Evolutionary conservation across 92 coral and sea anemone species (phyloP).

Genomic region (Ricordea florida): DNA sequence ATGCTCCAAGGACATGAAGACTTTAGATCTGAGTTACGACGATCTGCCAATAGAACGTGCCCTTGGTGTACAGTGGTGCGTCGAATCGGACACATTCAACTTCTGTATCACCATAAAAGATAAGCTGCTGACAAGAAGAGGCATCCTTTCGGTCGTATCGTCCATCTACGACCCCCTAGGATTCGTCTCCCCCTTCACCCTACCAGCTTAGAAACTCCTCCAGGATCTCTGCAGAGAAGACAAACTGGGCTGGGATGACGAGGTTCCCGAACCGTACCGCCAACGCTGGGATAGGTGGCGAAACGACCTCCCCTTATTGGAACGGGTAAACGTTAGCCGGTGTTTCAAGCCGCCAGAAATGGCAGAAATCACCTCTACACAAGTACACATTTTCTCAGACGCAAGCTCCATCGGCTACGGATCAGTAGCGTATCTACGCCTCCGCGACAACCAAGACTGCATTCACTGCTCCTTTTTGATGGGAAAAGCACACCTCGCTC

Average conservation of each 20-base stretch:
- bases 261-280: constrained; percentile 46
- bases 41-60: constrained; percentile 56
- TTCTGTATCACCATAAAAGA: constrained; percentile 37
- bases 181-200: constrained; percentile 46
- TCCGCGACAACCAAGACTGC: constrained; percentile 28
- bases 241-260: constrained; percentile 70
- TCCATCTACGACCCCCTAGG: constrained; percentile 68
- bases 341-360: constrained; percentile 58
- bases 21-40: constrained; percentile 21
- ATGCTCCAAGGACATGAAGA: constrained; percentile 29
- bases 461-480: constrained; percentile 63
- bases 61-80: constrained; percentile 63
- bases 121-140: constrained; percentile 66
- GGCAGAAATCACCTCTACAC: constrained; percentile 58
- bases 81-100: constrained; percentile 51
- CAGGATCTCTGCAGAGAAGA: constrained; percentile 54
- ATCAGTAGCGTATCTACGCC: constrained; percentile 58
- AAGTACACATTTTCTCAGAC: constrained; percentile 70
- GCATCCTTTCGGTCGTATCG: constrained; percentile 55
- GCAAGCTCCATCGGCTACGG: constrained; percentile 70
- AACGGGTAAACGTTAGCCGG: constrained; percentile 33
- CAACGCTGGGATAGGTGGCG: constrained; percentile 70
- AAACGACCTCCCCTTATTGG: constrained; percentile 44
- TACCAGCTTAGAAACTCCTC: constrained; percentile 53
- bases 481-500: constrained; percentile 69